Base-by-base conservation (phyloP, 2,797 vertebrate genomes). In the Meriones psammophilus region DNA sequence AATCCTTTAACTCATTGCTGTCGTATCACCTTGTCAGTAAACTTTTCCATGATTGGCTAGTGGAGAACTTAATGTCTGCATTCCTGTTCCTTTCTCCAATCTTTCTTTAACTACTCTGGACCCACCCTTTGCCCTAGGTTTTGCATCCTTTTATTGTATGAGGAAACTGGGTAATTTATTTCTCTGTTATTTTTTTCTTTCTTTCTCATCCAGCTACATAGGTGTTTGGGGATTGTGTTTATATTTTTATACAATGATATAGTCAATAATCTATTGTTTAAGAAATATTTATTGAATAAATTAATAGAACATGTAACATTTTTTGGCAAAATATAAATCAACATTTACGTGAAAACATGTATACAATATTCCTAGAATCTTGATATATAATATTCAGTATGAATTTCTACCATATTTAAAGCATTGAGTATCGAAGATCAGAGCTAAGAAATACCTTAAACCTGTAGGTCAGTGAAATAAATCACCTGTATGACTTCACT, bases 271-370 rank as follows among this genome's bases (percentile, higher is more conserved):
- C 20, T 95, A 92, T 30, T 30, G 13, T 17, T 79, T 89, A 87
- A 79, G 90, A 91, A 69, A 33, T 76, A 64, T 42, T 69, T 83
- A 50, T 68, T 94, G 56, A 92, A 76, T 71, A 24, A 95, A 56
- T 95, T n/a, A n/a, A 77, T 84, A 89, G 69, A 79, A 66, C 83
- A 33, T 3, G 80, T 15, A 92, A 66, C 28, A 73, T 39, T 76
- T 95, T 76, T 95, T 92, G 39, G 39, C 46, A 89, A 88, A 85
- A 54, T 68, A 64, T 39, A 86, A 42, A 17, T 20, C 1, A 89
- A 89, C 10, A 42, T 85, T 87, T 60, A 76, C 28, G 87, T 18
- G 26, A 42, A 64, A 5, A 4, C 87, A 36, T 33, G 18, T 18
- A 58, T 8, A 50, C 28, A 68, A 14, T 64, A 54, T 54, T 46